Base-by-base conservation (phyloP, 2,797 vertebrate genomes). In the Naso thynnoides region DNA sequence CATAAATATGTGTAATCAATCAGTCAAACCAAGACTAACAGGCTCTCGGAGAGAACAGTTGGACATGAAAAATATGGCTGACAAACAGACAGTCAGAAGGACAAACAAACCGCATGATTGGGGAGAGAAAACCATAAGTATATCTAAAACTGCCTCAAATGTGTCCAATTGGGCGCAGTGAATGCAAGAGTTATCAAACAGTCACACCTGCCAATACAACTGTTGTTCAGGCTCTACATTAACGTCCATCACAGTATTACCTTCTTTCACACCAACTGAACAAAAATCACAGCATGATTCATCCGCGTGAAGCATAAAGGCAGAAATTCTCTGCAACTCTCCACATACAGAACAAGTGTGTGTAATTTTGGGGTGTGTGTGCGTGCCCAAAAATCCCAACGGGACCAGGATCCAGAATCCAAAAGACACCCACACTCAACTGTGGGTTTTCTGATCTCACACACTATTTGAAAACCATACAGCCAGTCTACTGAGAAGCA, bases 391-490 rank as follows among this genome's bases (percentile, higher is more conserved):
- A 55, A 6, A 70, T 83, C 66, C 81, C 77, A 76, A 29, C 50
- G 77, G 70, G 67, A 70, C 75, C 33, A 50, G 76, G 62, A 81
- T 76, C 24, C 44, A 58, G 1, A 42, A 19, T 4, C 52, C 56
- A 42, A 55, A 54, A 64, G 21, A 50, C 47, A 57, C 70, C 38
- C 45, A 33, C 54, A 57, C 52, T 53, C 49, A 80, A 57, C 44
- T 76, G 36, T 72, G 73, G 44, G 61, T 73, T 86, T 60, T 81
- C 59, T 63, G 19, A 73, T 76, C 79, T 75, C 64, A 78, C 45
- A 85, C 54, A 47, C 64, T 26, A 67, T 75, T 64, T 71, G 68
- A 75, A 78, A 84, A 83, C 49, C 74, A 79, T 62, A 80, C 70
- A 84, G 59, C 49, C 45, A 24, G 58, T 76, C 80, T 71, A 57